Evolutionary conservation across 2,113 vertebrate species (phyloP).

Genomic region (Haemorhous mexicanus): DNA sequence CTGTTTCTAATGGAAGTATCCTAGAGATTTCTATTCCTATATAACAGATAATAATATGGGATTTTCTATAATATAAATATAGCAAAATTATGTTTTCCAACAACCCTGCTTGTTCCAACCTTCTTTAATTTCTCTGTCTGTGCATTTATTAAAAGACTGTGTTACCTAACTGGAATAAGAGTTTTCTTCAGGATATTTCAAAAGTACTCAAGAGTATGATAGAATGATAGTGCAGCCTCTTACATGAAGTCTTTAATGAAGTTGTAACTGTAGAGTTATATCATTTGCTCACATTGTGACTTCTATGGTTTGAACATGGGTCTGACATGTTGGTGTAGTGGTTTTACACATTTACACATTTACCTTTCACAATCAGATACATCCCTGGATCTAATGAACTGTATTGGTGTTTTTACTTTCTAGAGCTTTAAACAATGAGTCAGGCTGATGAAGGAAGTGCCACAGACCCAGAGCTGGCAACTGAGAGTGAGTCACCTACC

Average conservation of each 20-base stretch:
- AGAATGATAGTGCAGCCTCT: neutral
- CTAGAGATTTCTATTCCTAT: neutral
- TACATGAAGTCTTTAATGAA: neutral
- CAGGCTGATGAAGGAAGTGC: conserved; percentile 55
- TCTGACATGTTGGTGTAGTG: neutral
- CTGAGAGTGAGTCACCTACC: conserved; percentile 41
- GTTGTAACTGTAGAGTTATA: neutral
- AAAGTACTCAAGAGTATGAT: neutral
- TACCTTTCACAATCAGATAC: neutral
- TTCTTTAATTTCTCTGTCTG: neutral
- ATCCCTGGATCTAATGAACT: neutral
- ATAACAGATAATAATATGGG: neutral
- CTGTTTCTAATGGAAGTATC: neutral
- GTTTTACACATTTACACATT: neutral
- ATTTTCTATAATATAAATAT: neutral
- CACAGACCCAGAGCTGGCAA: conserved; percentile 52
- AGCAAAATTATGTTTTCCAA: neutral
- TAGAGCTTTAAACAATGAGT: conserved; percentile 74
- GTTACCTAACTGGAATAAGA: neutral
- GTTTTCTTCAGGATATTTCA: neutral
- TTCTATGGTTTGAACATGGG: accelerated
- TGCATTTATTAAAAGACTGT: neutral
- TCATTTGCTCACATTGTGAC: neutral
- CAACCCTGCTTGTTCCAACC: neutral
- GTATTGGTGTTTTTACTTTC: neutral